Evolutionary conservation across 2,113 vertebrate genomes (phyloP).

Genomic region (Eolophus roseicapilla): DNA sequence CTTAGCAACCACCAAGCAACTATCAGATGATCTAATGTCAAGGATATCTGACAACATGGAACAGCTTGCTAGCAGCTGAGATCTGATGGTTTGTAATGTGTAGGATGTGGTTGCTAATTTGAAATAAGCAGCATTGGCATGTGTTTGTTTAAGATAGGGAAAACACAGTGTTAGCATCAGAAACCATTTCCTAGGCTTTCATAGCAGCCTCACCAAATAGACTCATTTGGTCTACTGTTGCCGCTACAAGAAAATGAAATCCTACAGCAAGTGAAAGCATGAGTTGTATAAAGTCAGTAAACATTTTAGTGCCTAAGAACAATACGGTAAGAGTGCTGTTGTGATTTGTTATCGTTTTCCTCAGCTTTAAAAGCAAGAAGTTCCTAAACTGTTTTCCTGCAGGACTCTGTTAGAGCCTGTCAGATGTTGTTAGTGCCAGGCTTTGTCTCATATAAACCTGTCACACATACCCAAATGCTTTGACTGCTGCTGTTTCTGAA

Average conservation of each 20-base stretch:
- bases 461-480: neutral
- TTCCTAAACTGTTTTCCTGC: neutral
- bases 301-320: neutral
- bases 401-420: neutral
- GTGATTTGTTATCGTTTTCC: neutral
- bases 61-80: neutral
- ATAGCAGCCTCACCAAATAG: neutral
- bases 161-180: neutral
- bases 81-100: neutral
- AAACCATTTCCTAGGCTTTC: neutral
- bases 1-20: slow-evolving; percentile 42
- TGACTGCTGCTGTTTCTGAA: neutral
- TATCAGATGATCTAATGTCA: neutral
- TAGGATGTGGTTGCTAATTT: neutral
- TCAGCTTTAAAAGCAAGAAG: neutral
- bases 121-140: neutral
- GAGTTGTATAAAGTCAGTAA: neutral
- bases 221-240: neutral
- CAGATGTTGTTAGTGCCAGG: neutral
- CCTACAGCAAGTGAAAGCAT: neutral
- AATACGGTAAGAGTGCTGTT: neutral
- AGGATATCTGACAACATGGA: neutral
- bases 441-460: neutral
- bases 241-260: neutral
- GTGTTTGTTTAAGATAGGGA: neutral